Percentiles rank a stretch among this genome's conserved stretches.
These are phyloP conservation scores for Zosterops lateralis DNA, from an alignment of 2,113 vertebrate species.

Conservation along the genomic window DNA sequence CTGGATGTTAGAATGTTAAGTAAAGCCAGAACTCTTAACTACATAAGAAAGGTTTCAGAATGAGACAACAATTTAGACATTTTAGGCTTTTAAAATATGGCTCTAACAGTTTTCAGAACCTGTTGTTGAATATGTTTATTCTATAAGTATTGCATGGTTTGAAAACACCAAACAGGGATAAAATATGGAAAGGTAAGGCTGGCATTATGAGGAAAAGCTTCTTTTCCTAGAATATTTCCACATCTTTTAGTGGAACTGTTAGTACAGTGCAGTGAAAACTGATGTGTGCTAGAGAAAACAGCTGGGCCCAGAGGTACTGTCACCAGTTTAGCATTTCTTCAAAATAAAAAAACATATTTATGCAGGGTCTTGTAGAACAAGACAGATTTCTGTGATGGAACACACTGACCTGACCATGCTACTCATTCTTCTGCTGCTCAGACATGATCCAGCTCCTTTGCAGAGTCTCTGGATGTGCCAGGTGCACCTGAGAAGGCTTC, in stretches of 20 bases:
- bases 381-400: neutral
- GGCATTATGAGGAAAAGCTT: neutral
- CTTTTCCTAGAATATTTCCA: neutral
- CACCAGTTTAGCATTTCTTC: neutral
- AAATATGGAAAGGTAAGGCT: neutral
- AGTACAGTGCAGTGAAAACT: neutral
- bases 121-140: neutral
- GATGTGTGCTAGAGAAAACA: neutral
- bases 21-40: neutral
- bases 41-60: neutral
- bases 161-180: neutral
- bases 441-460: neutral
- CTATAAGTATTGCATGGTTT: neutral
- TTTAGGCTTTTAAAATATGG: neutral
- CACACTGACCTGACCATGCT: neutral
- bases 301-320: neutral
- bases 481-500: neutral
- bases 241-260: neutral
- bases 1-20: neutral
- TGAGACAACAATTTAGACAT: neutral
- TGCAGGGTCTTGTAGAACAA: neutral
- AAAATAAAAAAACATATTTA: neutral
- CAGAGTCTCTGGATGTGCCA: neutral
- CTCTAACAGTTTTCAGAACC: neutral
- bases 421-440: neutral